Percentiles rank a stretch among this genome's conserved stretches.
Conservation (phyloP, 1,140 invertebrate species). For the Zaprionus ornatus region DNA sequence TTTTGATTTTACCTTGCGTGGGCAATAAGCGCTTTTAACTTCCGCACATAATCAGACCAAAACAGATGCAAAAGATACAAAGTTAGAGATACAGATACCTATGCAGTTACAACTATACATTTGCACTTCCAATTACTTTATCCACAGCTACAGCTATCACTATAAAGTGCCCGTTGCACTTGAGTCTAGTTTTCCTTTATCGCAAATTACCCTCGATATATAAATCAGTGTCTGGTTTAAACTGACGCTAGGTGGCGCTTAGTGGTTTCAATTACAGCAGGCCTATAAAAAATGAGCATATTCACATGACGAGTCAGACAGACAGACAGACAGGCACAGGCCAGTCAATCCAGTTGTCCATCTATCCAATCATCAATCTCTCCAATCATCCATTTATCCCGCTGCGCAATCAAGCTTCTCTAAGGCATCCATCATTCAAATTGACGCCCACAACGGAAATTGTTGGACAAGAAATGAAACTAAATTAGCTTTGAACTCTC, state of each 20-base stretch:
- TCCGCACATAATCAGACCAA: not conserved
- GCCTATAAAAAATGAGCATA: slow-evolving; percentile 6
- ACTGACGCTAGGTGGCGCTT: slow-evolving; percentile 50
- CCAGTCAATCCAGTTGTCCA: not conserved
- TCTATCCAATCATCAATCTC: not conserved
- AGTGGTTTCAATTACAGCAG: slow-evolving; percentile 55
- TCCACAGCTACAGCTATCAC: not conserved
- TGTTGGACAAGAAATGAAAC: slow-evolving; percentile 29
- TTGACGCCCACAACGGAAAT: slow-evolving; percentile 42
- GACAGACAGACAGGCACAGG: not conserved
- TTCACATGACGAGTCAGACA: not conserved
- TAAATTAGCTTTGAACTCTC: slow-evolving; percentile 33
- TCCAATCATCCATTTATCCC: not conserved
- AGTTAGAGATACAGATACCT: not conserved
- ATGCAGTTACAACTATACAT: not conserved
- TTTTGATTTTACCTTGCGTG: slow-evolving; percentile 11
- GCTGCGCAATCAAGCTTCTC: not conserved
- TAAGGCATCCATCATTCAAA: slow-evolving; percentile 22
- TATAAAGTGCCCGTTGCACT: not conserved
- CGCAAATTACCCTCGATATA: not conserved
- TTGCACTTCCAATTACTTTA: too few relatives aligned
- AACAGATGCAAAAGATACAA: not conserved
- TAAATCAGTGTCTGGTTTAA: slow-evolving; percentile 36
- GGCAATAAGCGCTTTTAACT: slow-evolving; percentile 19
- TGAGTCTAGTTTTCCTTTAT: not conserved